Evolutionary conservation across 2,113 vertebrate genomes (phyloP), one percentile per base, ranked within the genome.

Genomic region (Corvus hawaiiensis): DNA sequence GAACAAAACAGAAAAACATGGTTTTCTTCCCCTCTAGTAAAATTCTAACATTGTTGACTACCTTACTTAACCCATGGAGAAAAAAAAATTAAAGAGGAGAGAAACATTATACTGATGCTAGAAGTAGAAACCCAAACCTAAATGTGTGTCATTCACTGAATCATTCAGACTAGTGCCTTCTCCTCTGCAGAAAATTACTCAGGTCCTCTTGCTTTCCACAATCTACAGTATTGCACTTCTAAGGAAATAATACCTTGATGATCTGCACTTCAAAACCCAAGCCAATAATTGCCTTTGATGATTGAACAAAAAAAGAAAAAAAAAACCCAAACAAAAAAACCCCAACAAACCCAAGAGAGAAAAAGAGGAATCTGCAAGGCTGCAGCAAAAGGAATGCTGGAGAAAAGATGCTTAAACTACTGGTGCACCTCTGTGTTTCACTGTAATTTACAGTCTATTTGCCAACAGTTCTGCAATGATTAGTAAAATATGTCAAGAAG

Each of bases 401-500:
- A 93, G 73, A 87, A 91, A 95, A 91, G 61, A 94, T 81, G 78
- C 63, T 87, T 52, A 90, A 96, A 94, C 58, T 97, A 84, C 5
- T 81, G 22, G 68, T 91, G 61, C 19, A 55, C 41, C 56, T 63
- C 73, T 87, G 55, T 89, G 82, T 88, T 96, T 96, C 81, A 5
- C 84, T 91, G 48, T 77, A 83, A 85, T 95, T 96, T 93, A 72
- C 77, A 66, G 79, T 89, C 52, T 97, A 95, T 97, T 97, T 97
- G 94, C 91, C 95, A 96, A 96, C 88, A 97, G 94, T 80, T 85
- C 62, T 86, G 69, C 90, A 89, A 72, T 92, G 93, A 84, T 93
- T 95, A 96, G 94, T 93, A 94, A 96, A 97, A 96, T 93, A 89
- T 72, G 96, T 94, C 96, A 97, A 96, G 72, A 88, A 93, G 96